Percentiles rank a stretch among this genome's conserved stretches.
phyloP scores from a whole-genome alignment of 2,888 invertebrate species.

The Tromatobia lineatoria region DNA sequence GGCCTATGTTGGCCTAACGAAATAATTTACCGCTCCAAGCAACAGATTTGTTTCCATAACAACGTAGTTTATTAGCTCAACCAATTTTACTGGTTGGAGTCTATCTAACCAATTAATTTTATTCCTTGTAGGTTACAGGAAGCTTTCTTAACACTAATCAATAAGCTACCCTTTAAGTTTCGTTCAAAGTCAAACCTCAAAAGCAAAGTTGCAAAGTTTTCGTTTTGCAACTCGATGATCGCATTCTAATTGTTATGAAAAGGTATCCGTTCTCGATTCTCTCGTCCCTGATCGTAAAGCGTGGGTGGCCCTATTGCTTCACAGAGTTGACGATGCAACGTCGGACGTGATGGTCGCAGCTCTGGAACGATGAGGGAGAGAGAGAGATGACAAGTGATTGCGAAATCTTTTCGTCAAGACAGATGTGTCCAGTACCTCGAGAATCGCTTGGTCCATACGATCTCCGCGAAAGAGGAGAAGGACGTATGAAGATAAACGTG shows the following conservation, averaged over 20 bases:
- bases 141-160: too few relatives aligned
- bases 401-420: conserved; percentile 13
- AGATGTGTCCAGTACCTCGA: conserved; percentile 31
- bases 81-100: too few relatives aligned
- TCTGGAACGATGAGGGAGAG: conserved; percentile 6
- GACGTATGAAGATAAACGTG: not conserved
- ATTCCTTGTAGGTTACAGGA: too few relatives aligned
- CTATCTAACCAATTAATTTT: too few relatives aligned
- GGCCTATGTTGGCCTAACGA: too few relatives aligned
- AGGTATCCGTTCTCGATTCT: conserved; percentile 6
- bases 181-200: not conserved
- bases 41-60: too few relatives aligned
- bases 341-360: conserved; percentile 13
- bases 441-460: not conserved
- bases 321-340: conserved; percentile 45
- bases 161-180: too few relatives aligned
- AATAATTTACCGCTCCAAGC: too few relatives aligned
- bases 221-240: not conserved
- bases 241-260: not conserved
- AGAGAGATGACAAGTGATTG: conserved; percentile 23
- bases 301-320: conserved; percentile 54
- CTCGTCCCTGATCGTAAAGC: conserved; percentile 19
- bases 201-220: not conserved
- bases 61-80: too few relatives aligned
- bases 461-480: not conserved